Evolutionary conservation across 2,888 invertebrate species (phyloP), one percentile per base, ranked within the genome.

Genomic region (Pogonocherus hispidulus): DNA sequence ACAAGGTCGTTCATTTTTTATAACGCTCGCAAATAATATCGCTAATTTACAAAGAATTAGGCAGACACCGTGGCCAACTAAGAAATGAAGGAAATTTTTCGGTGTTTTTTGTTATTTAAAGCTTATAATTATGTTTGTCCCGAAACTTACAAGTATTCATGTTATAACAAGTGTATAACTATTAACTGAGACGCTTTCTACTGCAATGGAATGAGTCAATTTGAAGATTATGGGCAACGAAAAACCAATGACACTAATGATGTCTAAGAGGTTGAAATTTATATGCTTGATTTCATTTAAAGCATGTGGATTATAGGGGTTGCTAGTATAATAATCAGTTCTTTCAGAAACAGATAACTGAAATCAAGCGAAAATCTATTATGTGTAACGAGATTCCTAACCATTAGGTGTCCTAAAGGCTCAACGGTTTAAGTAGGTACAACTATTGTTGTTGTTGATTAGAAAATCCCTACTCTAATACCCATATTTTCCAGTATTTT

Each of bases 91-190:
- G 55, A 20, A 62, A 37, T 35, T 62, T 62, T 49, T 51, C 32
- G 35, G 62, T 46, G 14, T 62, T 59, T 62, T 62, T 51, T 62
- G 51, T 51, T 22, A 37, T 18, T 62, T 37, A 49, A 62, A 37
- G 51, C 19, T 14, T 51, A 62, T 51, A 62, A 62, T 62, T 62
- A 62, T 51, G 62, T 62, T 49, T 62, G 51, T 62, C 62, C 62
- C 62, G 6, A 51, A 37, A 8, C 62, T 22, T 51, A 49, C 37
- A 49, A 66, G 67, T 65, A 68, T 72, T 75, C 71, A 71, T 73
- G 70, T 69, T 64, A 57, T 66, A 73, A 75, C 73, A 75, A 74
- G 73, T 73, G 73, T 75, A 67, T 67, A 73, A 52, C 52, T 60
- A 60, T 60, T 60, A 64, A 66, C 69, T 73, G 71, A 70, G 71